These are phyloP conservation scores for Diuraphis noxia DNA, from an alignment of 1,140 invertebrate species.

Conservation along the genomic window DNA sequence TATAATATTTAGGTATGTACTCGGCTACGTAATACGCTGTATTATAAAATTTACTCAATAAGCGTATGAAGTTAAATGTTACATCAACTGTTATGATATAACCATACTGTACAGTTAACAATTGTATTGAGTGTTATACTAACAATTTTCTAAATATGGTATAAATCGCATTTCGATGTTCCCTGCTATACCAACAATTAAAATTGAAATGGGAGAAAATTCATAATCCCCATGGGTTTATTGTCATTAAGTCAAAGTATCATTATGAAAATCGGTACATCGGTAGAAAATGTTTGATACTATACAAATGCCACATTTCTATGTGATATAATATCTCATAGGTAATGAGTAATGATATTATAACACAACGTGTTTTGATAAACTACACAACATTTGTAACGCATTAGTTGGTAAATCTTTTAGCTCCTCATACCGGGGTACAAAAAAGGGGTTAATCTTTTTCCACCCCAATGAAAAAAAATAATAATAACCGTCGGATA, in stretches of 20 bases:
- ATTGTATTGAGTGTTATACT: no score
- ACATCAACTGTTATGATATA: no score
- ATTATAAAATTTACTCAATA: neutral
- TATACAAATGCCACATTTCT: no score
- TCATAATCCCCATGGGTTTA: neutral
- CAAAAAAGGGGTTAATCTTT: constrained; percentile 10
- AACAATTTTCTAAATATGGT: no score
- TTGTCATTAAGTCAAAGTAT: neutral
- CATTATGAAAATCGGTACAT: neutral
- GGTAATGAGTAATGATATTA: neutral
- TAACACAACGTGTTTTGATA: neutral
- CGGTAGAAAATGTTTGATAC: no score
- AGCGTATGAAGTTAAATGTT: neutral
- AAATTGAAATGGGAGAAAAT: neutral
- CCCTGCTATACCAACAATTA: neutral
- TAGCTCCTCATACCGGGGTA: neutral
- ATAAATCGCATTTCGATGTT: no score
- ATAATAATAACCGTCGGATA: neutral
- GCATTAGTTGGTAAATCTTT: neutral
- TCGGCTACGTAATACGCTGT: neutral
- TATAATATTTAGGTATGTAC: neutral
- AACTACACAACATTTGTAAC: neutral
- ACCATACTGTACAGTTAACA: no score
- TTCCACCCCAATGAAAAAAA: constrained; percentile 10
- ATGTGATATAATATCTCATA: neutral